Evolutionary conservation across 2,113 vertebrate species (phyloP).

Genomic region (Nyctereutes procyonoides): DNA sequence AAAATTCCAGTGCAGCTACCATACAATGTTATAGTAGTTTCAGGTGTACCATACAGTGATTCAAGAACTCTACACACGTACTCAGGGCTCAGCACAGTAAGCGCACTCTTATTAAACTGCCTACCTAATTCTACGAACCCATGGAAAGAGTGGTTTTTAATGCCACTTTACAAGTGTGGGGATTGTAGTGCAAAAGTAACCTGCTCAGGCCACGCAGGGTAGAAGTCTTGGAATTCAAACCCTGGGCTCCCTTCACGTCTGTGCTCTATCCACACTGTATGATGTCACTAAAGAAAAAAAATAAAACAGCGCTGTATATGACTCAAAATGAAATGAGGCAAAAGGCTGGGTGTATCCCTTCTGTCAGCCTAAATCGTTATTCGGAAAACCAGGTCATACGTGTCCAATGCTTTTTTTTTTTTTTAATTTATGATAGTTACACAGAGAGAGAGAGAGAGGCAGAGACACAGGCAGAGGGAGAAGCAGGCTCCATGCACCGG

Average conservation of each 20-base stretch:
- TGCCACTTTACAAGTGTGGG: neutral
- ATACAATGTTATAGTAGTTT: neutral
- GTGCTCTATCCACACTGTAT: neutral
- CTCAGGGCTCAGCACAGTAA: neutral
- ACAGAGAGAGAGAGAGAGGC: too few species aligned
- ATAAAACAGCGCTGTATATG: neutral
- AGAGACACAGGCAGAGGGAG: too few species aligned
- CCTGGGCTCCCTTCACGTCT: neutral
- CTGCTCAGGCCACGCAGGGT: neutral
- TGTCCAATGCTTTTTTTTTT: neutral
- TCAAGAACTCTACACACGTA: neutral
- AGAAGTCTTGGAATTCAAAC: neutral
- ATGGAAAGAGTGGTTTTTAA: neutral
- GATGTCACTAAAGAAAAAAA: neutral
- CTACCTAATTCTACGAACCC: neutral
- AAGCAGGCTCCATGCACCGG: too few species aligned
- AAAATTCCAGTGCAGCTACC: neutral
- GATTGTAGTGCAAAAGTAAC: neutral
- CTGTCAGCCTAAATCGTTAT: neutral
- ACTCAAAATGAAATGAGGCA: neutral
- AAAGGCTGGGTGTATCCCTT: neutral
- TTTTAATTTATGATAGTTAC: too few species aligned
- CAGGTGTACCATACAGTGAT: neutral
- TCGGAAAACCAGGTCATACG: neutral
- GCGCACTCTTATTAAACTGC: neutral